phyloP scores from a whole-genome alignment of 2,888 invertebrate species.

The Schizaphis graminum region DNA sequence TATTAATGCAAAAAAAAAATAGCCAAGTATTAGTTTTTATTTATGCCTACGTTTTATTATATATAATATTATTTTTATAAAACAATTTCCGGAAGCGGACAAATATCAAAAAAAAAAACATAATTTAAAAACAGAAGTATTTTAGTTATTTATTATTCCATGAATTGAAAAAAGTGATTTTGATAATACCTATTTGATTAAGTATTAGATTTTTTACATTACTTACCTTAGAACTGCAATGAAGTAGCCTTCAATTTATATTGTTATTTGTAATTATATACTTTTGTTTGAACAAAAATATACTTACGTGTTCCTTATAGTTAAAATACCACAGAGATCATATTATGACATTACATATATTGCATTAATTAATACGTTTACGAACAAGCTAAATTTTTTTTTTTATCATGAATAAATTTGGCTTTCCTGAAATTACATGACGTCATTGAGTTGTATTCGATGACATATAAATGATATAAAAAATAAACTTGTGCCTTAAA shows the following conservation, averaged over 20 bases:
- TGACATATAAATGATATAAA: neutral
- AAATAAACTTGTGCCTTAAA: neutral
- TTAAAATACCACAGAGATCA: slow-evolving; percentile 15
- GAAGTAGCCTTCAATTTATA: slow-evolving; percentile 27
- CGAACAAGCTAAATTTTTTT: neutral
- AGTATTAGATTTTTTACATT: neutral
- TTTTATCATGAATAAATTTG: slow-evolving; percentile 25
- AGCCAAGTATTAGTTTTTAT: neutral
- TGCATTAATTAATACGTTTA: slow-evolving; percentile 23
- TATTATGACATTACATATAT: neutral
- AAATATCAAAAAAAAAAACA: neutral
- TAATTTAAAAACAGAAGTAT: neutral
- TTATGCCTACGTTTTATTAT: slow-evolving; percentile 16
- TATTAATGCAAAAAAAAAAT: slow-evolving; percentile 8
- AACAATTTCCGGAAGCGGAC: slow-evolving; percentile 11
- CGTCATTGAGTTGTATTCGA: slow-evolving; percentile 30
- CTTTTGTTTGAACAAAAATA: neutral
- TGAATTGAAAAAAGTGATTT: neutral
- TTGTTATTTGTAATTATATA: slow-evolving; percentile 13
- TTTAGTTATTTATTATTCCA: neutral
- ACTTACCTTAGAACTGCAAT: neutral
- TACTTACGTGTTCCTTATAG: neutral
- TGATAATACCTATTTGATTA: neutral
- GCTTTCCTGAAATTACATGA: slow-evolving; percentile 14
- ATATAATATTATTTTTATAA: neutral